Evolutionary conservation across 2,797 vertebrate genomes (phyloP).

Genomic region (Sebastes oblongus): DNA sequence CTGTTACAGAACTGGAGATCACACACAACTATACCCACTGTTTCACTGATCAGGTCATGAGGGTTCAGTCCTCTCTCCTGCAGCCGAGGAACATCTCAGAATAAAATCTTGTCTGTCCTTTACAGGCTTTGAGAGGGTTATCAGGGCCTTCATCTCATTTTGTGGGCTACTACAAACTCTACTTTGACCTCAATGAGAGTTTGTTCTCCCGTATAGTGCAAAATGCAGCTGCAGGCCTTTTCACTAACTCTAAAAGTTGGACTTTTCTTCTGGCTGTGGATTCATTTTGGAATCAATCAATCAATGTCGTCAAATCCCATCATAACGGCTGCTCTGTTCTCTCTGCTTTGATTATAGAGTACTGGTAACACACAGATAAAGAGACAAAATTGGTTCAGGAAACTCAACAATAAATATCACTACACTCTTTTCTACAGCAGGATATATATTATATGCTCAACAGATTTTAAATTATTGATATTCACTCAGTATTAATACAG

Average conservation of each 20-base stretch:
- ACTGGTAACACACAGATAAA: not conserved
- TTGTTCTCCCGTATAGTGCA: not conserved
- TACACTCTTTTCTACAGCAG: not conserved
- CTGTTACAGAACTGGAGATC: not conserved
- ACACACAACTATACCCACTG: not conserved
- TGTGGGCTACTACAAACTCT: not conserved
- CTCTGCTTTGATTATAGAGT: not conserved
- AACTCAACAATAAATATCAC: not conserved
- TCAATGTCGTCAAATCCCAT: not conserved
- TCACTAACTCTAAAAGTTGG: not conserved
- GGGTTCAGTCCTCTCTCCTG: conserved; percentile 4
- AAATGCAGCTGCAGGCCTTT: not conserved
- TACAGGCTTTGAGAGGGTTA: conserved; percentile 12
- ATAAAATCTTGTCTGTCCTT: conserved; percentile 5
- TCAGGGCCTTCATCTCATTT: conserved; percentile 2
- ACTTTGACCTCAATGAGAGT: not conserved
- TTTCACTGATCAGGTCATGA: conserved; percentile 12
- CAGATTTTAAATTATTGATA: conserved; percentile 9
- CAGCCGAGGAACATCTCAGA: conserved; percentile 3
- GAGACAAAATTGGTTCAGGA: not conserved
- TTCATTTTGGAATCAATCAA: not conserved
- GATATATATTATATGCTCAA: not conserved
- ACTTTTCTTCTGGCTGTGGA: not conserved
- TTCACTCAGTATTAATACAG: not conserved
- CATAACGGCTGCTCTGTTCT: not conserved